phyloP scores from a whole-genome alignment of 1,140 invertebrate genomes.

The Brachionus asplanchnoidis region DNA sequence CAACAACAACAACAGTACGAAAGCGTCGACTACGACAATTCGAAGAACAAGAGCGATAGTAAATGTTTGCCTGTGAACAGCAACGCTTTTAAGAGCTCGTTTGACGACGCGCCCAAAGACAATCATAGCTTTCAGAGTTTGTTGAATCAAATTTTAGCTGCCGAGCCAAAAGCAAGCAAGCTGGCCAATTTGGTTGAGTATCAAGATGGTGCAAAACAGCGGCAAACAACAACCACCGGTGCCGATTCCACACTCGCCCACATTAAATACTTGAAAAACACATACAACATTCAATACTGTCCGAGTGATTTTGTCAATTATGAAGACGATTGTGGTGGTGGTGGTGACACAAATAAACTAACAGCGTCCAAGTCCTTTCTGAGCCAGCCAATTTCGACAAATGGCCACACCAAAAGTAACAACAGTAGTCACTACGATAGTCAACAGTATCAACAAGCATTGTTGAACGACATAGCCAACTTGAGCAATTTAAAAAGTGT shows the following conservation, averaged over 20 bases:
- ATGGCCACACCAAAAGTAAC: too few species aligned
- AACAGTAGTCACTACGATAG: too few species aligned
- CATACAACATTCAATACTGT: constrained; percentile 35
- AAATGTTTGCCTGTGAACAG: too few species aligned
- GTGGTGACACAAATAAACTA: not conserved
- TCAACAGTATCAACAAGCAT: not conserved
- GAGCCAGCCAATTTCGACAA: not conserved
- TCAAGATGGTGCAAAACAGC: not conserved
- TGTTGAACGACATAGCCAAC: constrained; percentile 9
- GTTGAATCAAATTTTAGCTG: not conserved
- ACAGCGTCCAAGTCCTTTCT: not conserved
- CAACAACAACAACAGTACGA: too few species aligned
- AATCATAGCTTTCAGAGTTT: not conserved
- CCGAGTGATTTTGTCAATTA: constrained; percentile 35
- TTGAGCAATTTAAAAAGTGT: constrained; percentile 39
- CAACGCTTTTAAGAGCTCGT: not conserved
- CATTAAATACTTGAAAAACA: constrained; percentile 30
- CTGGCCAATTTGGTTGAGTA: too few species aligned
- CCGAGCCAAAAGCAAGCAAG: not conserved
- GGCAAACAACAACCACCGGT: not conserved
- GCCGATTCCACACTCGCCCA: not conserved
- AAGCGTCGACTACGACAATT: not conserved
- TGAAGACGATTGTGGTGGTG: not conserved
- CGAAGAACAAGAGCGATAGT: not conserved
- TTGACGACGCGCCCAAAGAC: not conserved